Conservation (phyloP, 2,797 vertebrate species). For the Geotrypetes seraphini region DNA sequence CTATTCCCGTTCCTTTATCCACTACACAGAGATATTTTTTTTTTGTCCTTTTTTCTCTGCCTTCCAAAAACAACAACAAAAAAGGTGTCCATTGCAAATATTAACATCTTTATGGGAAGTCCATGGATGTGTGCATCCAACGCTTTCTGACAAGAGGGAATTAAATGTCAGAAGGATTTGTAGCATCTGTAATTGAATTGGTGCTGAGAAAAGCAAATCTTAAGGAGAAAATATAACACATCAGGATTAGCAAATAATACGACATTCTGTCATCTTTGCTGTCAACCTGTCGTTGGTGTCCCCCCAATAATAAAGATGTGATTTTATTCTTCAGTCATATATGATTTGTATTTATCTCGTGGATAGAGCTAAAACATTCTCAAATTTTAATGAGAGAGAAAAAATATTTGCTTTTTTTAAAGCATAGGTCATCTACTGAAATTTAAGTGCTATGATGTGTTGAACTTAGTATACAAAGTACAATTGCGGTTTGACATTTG, state of each 20-base stretch:
- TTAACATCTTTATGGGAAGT: constrained; percentile 86
- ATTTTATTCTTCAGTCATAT: too few species aligned
- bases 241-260: constrained; percentile 81
- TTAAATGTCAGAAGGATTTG: constrained; percentile 90
- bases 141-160: constrained; percentile 72
- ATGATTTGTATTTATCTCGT: too few species aligned
- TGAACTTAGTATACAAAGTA: too few species aligned
- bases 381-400: too few species aligned
- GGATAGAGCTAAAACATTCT: too few species aligned
- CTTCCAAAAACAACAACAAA: constrained; percentile 8
- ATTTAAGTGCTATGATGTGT: too few species aligned
- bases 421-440: too few species aligned
- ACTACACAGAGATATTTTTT: too few species aligned
- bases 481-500: too few species aligned
- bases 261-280: constrained; percentile 65
- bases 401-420: too few species aligned
- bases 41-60: too few species aligned
- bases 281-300: constrained; percentile 33
- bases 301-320: constrained; percentile 44
- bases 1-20: too few species aligned
- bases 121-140: constrained; percentile 70
- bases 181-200: constrained; percentile 90
- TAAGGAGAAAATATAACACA: constrained; percentile 82
- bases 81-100: constrained; percentile 58
- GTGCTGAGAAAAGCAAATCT: constrained; percentile 79